Evolutionary conservation across 1,140 invertebrate species (phyloP).

Genomic region (Melipona quadrifasciata): DNA sequence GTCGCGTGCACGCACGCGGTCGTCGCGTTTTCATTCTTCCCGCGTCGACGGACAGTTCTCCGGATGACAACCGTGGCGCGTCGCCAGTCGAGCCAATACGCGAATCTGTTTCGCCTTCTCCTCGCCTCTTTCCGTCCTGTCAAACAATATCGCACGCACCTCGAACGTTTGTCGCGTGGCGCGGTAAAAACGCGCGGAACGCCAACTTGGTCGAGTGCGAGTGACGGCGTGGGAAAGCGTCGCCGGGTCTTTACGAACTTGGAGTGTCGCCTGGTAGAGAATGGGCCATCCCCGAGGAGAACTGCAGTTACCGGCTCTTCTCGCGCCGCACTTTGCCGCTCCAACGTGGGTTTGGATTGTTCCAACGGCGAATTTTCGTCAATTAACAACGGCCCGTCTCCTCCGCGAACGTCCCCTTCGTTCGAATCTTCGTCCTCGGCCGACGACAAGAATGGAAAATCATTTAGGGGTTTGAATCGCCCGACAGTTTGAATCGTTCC

Average conservation of each 20-base stretch:
- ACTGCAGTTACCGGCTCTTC: constrained; percentile 43
- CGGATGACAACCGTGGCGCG: not conserved
- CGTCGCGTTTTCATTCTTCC: not conserved
- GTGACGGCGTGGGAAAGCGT: constrained; percentile 42
- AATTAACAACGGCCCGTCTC: constrained; percentile 54
- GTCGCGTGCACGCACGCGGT: not conserved
- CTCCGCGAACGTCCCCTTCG: constrained; percentile 36
- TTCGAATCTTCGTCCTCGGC: constrained; percentile 48
- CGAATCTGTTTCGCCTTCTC: not conserved
- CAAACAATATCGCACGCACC: too few species aligned
- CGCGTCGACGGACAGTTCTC: constrained; percentile 21
- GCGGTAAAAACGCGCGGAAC: constrained; percentile 50
- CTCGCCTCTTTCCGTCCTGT: not conserved
- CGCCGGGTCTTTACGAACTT: constrained; percentile 54
- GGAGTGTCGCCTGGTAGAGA: constrained; percentile 53
- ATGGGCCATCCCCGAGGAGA: constrained; percentile 63
- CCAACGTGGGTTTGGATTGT: not conserved
- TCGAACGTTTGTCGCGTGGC: constrained; percentile 30
- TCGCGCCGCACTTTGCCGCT: not conserved
- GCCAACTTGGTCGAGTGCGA: constrained; percentile 54
- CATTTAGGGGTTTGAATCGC: constrained; percentile 38
- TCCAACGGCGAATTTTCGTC: constrained; percentile 61
- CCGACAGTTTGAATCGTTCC: constrained; percentile 13
- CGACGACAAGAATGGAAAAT: constrained; percentile 58
- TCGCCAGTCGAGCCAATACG: too few species aligned